A percentile compares a stretch with the other conserved stretches of the same genome.
Conservation (phyloP, 2,113 vertebrate species). For the Prolemur simus region DNA sequence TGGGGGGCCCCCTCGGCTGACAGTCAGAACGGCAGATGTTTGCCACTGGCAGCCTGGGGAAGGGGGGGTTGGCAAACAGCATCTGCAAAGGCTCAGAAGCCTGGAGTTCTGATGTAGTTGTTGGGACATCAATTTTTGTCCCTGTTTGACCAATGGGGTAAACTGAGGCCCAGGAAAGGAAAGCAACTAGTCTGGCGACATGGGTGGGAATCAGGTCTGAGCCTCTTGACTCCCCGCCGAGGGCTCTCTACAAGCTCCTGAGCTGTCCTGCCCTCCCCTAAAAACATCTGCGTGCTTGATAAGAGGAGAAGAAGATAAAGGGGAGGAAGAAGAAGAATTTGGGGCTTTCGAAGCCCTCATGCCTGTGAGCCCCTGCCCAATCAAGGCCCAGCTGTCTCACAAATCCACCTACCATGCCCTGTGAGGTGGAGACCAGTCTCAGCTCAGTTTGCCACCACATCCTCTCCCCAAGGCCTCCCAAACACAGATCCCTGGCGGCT, state of each 20-base stretch:
- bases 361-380: background rate
- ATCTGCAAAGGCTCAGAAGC: background rate
- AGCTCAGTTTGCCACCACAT: background rate
- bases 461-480: background rate
- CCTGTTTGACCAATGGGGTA: background rate
- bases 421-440: background rate
- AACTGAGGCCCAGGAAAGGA: background rate
- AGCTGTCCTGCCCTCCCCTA: background rate
- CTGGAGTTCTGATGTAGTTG: background rate
- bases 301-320: background rate
- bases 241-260: background rate
- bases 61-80: background rate
- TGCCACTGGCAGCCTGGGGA: background rate
- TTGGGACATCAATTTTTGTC: background rate
- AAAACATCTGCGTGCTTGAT: background rate
- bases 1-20: background rate
- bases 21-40: background rate
- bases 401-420: background rate
- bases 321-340: background rate
- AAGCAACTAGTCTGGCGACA: background rate
- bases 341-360: background rate
- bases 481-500: background rate
- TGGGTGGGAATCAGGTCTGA: background rate
- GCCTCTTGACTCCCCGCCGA: no score
- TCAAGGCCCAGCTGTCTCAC: background rate